phyloP scores from a whole-genome alignment of 2,888 invertebrate genomes.

The Drosophila recens region DNA sequence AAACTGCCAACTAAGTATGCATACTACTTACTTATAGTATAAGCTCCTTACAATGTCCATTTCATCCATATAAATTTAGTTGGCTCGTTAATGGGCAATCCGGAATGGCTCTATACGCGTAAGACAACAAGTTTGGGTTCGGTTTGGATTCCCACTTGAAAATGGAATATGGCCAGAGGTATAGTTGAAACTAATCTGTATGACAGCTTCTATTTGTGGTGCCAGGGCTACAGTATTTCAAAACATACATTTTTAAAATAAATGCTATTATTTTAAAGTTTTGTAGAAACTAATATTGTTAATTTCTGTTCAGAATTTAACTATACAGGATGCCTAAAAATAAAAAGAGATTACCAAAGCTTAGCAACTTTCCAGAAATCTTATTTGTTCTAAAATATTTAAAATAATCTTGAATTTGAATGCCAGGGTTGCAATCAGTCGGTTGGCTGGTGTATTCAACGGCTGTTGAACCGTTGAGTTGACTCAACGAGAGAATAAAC shows the following conservation, averaged over 20 bases:
- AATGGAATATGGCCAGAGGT: conserved; percentile 5
- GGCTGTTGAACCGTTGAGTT: not conserved
- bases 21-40: conserved; percentile 67
- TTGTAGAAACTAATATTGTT: not conserved
- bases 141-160: conserved; percentile 3
- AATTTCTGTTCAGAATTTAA: not conserved
- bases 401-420: not conserved
- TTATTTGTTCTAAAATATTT: too few species aligned
- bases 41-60: conserved; percentile 66
- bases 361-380: too few species aligned
- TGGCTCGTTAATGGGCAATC: conserved; percentile 57
- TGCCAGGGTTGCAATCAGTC: not conserved
- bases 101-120: conserved; percentile 16
- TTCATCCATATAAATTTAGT: conserved; percentile 71
- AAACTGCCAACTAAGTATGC: conserved; percentile 76
- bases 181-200: conserved; percentile 3
- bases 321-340: too few species aligned
- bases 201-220: not conserved
- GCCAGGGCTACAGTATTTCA: conserved; percentile 10
- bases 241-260: not conserved
- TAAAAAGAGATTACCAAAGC: too few species aligned
- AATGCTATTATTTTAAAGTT: not conserved
- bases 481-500: not conserved
- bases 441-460: conserved; percentile 1
- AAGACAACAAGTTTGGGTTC: conserved; percentile 13